Percentiles rank a stretch among this genome's conserved stretches.
Evolutionary conservation across 1,140 invertebrate species (phyloP).

Genomic region (Leptoteleia sp.): DNA sequence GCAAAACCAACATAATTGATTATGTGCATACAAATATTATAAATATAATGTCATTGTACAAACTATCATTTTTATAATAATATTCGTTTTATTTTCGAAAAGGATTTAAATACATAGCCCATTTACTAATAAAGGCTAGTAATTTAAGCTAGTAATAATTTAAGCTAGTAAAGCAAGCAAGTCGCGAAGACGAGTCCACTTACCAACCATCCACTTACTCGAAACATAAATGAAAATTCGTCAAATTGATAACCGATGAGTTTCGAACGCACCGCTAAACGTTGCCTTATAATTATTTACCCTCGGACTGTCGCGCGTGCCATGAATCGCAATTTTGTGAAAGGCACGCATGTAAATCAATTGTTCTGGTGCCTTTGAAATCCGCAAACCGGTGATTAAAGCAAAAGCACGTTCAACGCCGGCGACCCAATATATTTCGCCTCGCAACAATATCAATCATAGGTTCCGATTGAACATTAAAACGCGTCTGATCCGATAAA

Average conservation of each 20-base stretch:
- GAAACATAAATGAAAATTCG: conserved; percentile 20
- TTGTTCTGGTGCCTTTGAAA: conserved; percentile 12
- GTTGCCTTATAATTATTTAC: conserved; percentile 19
- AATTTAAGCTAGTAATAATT: no score
- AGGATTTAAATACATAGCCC: no score
- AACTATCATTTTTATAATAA: no score
- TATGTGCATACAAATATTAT: no score
- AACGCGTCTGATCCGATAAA: conserved; percentile 3
- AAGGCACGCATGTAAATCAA: conserved; percentile 26
- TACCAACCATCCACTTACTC: neutral
- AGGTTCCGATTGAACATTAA: neutral
- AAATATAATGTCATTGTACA: no score
- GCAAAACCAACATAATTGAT: no score
- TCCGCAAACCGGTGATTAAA: conserved; percentile 25
- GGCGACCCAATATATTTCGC: neutral
- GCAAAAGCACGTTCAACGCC: conserved; percentile 10
- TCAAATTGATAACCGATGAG: conserved; percentile 16
- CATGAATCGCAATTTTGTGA: conserved; percentile 18
- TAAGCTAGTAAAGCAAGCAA: no score
- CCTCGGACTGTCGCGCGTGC: neutral
- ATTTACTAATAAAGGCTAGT: no score
- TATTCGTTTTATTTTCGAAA: no score
- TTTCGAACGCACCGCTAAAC: conserved; percentile 9
- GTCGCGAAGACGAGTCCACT: no score
- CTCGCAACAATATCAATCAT: conserved; percentile 6